These are phyloP conservation scores for Heterodera schachtii DNA, from an alignment of 1,140 invertebrate genomes.

Conservation along the genomic window DNA sequence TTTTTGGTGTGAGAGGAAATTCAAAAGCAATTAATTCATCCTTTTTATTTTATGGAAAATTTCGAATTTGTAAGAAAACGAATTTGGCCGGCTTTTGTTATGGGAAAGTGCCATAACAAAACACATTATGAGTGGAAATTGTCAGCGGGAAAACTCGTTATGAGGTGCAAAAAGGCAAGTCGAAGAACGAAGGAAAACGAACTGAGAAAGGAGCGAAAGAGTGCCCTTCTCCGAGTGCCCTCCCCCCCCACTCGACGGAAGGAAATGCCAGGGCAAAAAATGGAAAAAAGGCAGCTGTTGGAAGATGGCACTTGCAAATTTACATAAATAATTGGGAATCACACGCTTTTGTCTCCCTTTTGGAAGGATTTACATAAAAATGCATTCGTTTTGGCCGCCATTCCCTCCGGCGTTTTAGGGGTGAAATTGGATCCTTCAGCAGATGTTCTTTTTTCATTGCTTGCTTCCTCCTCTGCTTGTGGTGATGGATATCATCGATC, in stretches of 20 bases:
- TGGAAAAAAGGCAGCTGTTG: no score
- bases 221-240: background rate
- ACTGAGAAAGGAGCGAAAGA: no score
- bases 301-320: no score
- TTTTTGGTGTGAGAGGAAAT: background rate
- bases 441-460: background rate
- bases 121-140: background rate
- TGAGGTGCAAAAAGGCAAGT: background rate
- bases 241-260: background rate
- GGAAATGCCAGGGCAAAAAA: no score
- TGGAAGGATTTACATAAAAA: background rate
- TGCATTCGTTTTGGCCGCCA: no score
- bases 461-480: background rate
- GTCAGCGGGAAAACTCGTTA: background rate
- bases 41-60: no score
- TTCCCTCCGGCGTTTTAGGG: background rate
- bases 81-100: background rate
- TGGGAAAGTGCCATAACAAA: background rate
- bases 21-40: no score
- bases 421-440: background rate
- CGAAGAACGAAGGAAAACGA: no score
- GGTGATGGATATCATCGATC: background rate
- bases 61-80: no score
- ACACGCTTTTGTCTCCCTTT: background rate
- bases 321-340: no score